Evolutionary conservation across 2,797 vertebrate species (phyloP).

Genomic region (Micromesistius poutassou): DNA sequence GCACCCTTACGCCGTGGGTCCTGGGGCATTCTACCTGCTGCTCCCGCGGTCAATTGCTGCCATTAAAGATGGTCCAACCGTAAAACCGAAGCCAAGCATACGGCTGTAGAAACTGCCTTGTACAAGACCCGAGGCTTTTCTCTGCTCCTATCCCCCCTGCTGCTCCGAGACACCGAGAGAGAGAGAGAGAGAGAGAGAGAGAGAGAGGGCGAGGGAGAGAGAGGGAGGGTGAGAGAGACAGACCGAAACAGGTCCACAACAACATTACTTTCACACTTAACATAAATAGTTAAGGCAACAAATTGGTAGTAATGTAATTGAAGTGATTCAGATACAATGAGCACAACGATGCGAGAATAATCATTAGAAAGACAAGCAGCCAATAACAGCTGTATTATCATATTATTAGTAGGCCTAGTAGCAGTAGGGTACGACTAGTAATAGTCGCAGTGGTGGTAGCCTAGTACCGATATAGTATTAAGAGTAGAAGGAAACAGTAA

Average conservation of each 20-base stretch:
- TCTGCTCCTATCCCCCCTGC: not conserved
- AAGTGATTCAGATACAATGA: too few relatives aligned
- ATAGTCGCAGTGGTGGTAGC: not conserved
- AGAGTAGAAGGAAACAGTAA: not conserved
- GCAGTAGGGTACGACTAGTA: too few relatives aligned
- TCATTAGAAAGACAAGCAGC: not conserved
- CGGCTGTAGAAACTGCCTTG: not conserved
- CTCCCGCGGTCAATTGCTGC: not conserved
- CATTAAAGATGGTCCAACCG: not conserved
- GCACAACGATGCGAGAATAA: not conserved
- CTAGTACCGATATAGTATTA: not conserved
- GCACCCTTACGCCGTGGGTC: not conserved
- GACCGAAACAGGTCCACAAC: not conserved
- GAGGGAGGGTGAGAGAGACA: not conserved
- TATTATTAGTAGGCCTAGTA: too few relatives aligned
- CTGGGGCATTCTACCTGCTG: not conserved
- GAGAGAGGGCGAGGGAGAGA: not conserved
- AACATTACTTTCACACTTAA: not conserved
- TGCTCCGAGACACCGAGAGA: not conserved
- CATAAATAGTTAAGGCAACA: not conserved
- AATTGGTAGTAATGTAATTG: not conserved
- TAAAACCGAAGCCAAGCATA: not conserved
- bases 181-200: not conserved
- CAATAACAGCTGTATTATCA: not conserved
- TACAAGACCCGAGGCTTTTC: not conserved